Evolutionary conservation across 1,140 invertebrate species (phyloP).

Genomic region (Chironomus striatipennis): DNA sequence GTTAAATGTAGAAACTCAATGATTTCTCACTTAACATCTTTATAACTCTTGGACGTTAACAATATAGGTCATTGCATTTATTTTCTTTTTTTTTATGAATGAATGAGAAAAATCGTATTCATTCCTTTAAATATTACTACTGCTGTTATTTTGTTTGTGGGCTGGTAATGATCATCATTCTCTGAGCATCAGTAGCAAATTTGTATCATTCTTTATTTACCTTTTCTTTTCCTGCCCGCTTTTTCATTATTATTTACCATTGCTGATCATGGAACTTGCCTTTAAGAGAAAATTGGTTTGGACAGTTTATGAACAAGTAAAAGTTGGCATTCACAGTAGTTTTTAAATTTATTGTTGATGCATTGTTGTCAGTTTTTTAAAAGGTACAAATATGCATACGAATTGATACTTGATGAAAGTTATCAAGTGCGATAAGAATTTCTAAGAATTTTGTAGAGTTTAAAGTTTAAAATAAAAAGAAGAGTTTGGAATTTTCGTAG

Average conservation of each 20-base stretch:
- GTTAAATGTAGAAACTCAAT: no score
- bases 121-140: not conserved
- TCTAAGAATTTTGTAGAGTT: no score
- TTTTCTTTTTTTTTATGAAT: not conserved
- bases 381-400: no score
- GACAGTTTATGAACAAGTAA: not conserved
- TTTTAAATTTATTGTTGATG: not conserved
- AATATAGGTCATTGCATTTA: not conserved
- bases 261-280: not conserved
- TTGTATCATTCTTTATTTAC: slow-evolving; percentile 3
- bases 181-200: not conserved
- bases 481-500: no score
- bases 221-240: no score
- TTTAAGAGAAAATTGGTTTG: not conserved
- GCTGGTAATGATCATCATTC: not conserved
- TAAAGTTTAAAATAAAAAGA: no score
- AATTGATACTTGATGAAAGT: no score
- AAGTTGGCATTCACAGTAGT: not conserved
- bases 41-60: no score
- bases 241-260: not conserved
- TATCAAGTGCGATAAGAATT: no score
- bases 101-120: not conserved
- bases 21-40: no score
- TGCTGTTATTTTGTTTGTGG: not conserved
- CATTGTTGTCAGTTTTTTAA: slow-evolving; percentile 6